Conservation (phyloP, 2,113 vertebrate genomes). For the Phainopepla nitens region DNA sequence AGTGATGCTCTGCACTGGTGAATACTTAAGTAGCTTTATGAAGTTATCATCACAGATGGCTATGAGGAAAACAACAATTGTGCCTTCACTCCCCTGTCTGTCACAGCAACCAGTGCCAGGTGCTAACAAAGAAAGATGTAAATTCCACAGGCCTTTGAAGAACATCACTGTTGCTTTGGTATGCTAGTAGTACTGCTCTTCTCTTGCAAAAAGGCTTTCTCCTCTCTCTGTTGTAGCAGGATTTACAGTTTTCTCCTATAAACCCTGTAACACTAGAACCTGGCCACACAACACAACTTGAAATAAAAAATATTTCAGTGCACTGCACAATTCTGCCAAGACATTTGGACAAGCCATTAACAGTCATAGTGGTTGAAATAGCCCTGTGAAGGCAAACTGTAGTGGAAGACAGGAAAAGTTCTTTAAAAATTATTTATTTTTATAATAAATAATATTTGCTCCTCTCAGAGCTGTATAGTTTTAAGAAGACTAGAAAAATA, state of each 20-base stretch:
- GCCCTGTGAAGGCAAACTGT: not conserved
- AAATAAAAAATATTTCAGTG: not conserved
- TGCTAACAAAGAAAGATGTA: fast-evolving
- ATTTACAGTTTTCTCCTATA: not conserved
- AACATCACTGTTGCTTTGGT: not conserved
- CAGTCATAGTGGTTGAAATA: not conserved
- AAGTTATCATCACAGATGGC: not conserved
- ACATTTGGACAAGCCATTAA: not conserved
- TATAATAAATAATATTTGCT: not conserved
- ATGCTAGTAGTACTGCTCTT: not conserved
- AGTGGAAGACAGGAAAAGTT: not conserved
- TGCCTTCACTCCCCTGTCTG: not conserved
- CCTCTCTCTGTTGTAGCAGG: not conserved
- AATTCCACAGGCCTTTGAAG: not conserved
- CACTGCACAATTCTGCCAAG: fast-evolving
- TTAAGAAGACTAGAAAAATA: not conserved
- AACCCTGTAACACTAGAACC: not conserved
- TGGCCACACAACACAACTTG: not conserved
- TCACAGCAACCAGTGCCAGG: not conserved
- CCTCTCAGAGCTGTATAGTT: not conserved
- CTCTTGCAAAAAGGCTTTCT: not conserved
- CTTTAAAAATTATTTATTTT: not conserved
- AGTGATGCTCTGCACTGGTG: not conserved
- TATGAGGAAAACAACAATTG: fast-evolving
- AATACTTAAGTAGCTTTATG: not conserved